Evolutionary conservation across 2,888 invertebrate species (phyloP), one percentile per base, ranked within the genome.

Genomic region (Chrysolina americana): DNA sequence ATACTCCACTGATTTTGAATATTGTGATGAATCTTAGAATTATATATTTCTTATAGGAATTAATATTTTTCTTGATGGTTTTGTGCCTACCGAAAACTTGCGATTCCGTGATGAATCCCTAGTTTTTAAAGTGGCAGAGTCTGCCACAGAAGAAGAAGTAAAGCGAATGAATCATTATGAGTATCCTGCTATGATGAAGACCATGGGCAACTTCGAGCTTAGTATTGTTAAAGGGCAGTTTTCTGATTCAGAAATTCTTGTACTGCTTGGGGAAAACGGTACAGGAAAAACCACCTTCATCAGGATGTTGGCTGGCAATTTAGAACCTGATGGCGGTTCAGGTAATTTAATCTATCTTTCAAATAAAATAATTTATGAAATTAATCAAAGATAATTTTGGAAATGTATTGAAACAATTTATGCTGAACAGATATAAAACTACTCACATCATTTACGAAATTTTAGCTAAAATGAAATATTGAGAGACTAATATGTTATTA

Each of bases 261-360:
- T 99, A 11, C 91, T 99, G 86, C 91, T 99, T 75, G 95, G 95
- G 53, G 99, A 99, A 88, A 99, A 99, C 87, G 99, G 99, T 78
- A 99, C 99, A 28, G 99, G 99, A 64, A 99, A 99, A 89, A 99
- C 99, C 0, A 99, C 99, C 9, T 98, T 99, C 87, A 99, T 99
- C 85, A 91, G 98, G 84, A 97, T 99, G 96, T 90, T 99, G 85
- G 99, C 99, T 83, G 99, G 99, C 68, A 96, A 97, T 86, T 90
- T 99, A 85, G 92, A 94, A 81, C 96, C 99, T 1, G 98, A 99
- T 89, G 94, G 90, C 62, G 94, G 93, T 63, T 91, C 91, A 77
- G 92, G 92, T 92, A 87, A 82, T 28, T 59, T 53, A 68, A 41
- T 56, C 10, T 36, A 68, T 44, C 1, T 8, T 59, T 41, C 21